Conservation (phyloP, 2,797 vertebrate species). For the Sebastes umbrosus region DNA sequence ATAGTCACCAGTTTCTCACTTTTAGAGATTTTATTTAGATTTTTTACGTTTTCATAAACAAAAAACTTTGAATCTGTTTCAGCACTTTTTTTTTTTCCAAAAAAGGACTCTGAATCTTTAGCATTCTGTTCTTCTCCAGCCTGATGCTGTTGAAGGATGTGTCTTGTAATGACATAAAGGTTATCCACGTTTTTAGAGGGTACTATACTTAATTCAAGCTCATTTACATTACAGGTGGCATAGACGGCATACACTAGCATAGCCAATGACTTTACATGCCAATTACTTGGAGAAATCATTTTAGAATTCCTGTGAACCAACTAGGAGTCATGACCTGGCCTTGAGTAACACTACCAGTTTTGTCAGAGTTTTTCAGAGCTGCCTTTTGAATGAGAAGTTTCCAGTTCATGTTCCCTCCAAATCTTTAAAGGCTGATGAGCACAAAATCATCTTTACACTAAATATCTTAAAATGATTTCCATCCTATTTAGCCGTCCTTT, state of each 20-base stretch:
- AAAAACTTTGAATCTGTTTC: neutral
- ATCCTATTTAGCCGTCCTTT: neutral
- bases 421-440: neutral
- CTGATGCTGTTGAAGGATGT: neutral
- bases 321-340: neutral
- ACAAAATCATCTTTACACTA: no score
- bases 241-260: neutral
- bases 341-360: neutral
- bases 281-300: neutral
- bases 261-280: neutral
- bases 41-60: conserved; percentile 13
- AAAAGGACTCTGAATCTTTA: neutral
- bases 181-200: neutral
- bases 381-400: neutral
- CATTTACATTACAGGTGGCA: conserved; percentile 6
- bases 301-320: neutral
- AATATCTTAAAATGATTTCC: neutral
- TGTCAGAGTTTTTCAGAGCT: neutral
- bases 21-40: conserved; percentile 19
- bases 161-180: neutral
- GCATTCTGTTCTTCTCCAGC: neutral
- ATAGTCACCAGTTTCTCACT: conserved; percentile 8
- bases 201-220: neutral
- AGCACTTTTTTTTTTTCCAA: neutral
- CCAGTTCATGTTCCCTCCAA: neutral